Evolutionary conservation across 2,888 invertebrate species (phyloP), one percentile per base, ranked within the genome.

Genomic region (Anodontia alba): DNA sequence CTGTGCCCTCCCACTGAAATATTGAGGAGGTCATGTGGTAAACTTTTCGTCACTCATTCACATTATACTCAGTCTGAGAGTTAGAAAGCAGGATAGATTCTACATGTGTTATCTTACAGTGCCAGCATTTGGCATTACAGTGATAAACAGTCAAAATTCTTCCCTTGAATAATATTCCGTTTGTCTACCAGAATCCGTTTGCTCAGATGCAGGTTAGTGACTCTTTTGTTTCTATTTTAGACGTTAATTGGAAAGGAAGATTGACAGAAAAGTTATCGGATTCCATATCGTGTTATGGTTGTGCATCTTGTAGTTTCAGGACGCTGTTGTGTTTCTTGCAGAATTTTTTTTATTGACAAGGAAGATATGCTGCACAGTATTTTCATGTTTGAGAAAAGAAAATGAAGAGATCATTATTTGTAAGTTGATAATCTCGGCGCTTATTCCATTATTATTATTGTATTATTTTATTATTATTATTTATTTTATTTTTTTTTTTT

Each of bases 1-100:
- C 79, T 80, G 81, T 78, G 70, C 83, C 86, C 86, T 83, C 86
- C 81, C 78, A 86, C 54, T 72, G 76, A 85, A 38, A 81, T 75
- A 83, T 79, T 74, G 81, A 72, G 62, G 85, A 86, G 89, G 87
- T 90, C 89, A 88, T 77, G 83, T 80, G 85, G 90, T 82, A 83
- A 86, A 83, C 72, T 82, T 81, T 75, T 86, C 83, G 80, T 86
- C 83, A 83, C 82, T 87, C 84, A 84, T 88, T 78, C 78, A 74
- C 49, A 78, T 81, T 73, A 74, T 84, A 80, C 80, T 77, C 86
- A 71, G 80, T 74, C 77, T 68, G 68, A 75, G 69, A 78, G 69
- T 54, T 62, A 78, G 84, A 78, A 62, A 62, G 62, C 62, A 33
- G 62, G 33, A 62, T 62, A 62, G 33, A 33, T 62, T 62, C 46